phyloP scores from a whole-genome alignment of 2,888 invertebrate species.

The Meiosimyza platycephala region DNA sequence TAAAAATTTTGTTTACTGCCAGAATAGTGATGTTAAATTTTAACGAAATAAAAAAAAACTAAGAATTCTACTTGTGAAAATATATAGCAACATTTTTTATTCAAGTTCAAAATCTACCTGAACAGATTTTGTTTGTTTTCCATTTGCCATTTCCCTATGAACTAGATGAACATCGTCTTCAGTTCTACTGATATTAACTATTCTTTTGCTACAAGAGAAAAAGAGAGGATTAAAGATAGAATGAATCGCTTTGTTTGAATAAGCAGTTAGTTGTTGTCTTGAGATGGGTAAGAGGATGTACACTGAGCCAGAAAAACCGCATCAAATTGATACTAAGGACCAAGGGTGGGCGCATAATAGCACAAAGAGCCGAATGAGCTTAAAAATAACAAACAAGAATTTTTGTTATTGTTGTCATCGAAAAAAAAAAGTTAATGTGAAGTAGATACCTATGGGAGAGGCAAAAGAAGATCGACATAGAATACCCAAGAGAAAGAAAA shows the following conservation, averaged over 20 bases:
- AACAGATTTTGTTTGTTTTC: constrained; percentile 80
- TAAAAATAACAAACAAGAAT: no score
- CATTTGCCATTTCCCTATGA: constrained; percentile 77
- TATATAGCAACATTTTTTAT: constrained; percentile 46
- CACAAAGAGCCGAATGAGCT: no score
- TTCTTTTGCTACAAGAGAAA: constrained; percentile 76
- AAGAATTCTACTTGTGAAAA: constrained; percentile 37
- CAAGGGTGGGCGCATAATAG: no score
- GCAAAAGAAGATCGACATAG: no score
- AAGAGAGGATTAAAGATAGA: constrained; percentile 56
- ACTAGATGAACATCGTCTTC: constrained; percentile 81
- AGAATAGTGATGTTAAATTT: constrained; percentile 16
- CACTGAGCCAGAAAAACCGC: no score
- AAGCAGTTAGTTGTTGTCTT: no score
- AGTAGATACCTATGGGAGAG: no score
- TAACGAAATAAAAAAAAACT: constrained; percentile 36
- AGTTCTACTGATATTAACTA: constrained; percentile 79
- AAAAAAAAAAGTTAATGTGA: no score
- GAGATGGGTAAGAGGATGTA: no score
- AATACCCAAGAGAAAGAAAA: no score
- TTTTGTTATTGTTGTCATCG: no score
- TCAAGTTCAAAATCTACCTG: constrained; percentile 70
- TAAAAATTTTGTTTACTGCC: constrained; percentile 24
- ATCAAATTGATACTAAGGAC: no score
- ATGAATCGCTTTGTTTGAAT: constrained; percentile 26